Evolutionary conservation across 1,140 invertebrate species (phyloP), one percentile per base, ranked within the genome.

Genomic region (Nilaparvata lugens): DNA sequence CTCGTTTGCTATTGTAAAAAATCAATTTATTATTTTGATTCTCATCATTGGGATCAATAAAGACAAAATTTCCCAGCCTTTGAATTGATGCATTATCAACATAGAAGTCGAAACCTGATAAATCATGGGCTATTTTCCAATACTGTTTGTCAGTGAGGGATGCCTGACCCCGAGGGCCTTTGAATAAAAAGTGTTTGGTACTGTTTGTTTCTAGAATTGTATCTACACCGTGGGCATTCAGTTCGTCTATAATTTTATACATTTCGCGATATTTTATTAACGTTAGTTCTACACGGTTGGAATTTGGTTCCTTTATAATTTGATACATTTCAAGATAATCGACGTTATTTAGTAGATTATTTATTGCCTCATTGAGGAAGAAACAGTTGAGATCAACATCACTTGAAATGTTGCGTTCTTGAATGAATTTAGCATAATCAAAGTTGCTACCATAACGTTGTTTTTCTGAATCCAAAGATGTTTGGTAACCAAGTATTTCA

Each of bases 371-470:
- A 4, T 18, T 23, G 16, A 52, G 14, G 18, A 16, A 40, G 28
- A 55, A 52, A n/a, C 53, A 28, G 1, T 60, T 25, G 18, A 40
- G 54, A 55, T 60, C 59, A 53, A 55, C 42, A 21, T 43, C 38
- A 55, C 43, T 42, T 52, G 31, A 11, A 1, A 35, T 35, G 7
- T 11, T 11, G 7, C 7, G 2, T 35, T 11, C 31, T 35, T 35
- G 7, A 35, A 4, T 6, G 13, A 35, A 35, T 35, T 35, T 35
- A 35, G 31, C 3, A 1, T 4, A 2, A 35, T 35, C 9, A 35
- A 35, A 35, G 2, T 35, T 11, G 31, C 7, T 35, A 35, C 7
- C 7, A 35, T 35, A 35, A 6, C 7, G 2, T 35, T 11, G 3
- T 11, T 35, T 4, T 11, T 35, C 31, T 11, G 31, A 35, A 6